Evolutionary conservation across 2,797 vertebrate genomes (phyloP), one percentile per base, ranked within the genome.

Genomic region (Myripristis murdjan): DNA sequence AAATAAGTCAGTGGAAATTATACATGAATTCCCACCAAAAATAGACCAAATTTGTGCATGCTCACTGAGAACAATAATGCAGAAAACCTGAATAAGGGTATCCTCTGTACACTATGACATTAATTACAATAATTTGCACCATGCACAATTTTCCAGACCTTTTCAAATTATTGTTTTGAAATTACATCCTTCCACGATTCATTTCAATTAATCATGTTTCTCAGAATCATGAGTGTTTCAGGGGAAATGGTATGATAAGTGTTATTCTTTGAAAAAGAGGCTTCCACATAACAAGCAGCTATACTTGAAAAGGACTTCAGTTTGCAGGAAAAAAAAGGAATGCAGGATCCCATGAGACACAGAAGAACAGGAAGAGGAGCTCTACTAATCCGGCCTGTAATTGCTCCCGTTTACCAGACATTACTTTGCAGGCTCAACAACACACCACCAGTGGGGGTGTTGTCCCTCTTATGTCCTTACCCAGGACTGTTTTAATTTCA

Each of bases 371-470:
- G 47, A 49, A 12, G 18, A 60, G 44, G 59, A 58, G 72, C 47
- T 66, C 65, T 61, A 67, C 56, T 64, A 79, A 85, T 80, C 55
- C 51, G 39, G 71, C 60, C 81, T 86, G 70, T 89, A 89, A 91
- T 91, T 87, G 77, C 75, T 71, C 77, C 52, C 47, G 51, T 90
- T 91, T 78, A 72, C 62, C 48, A 48, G 57, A 46, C 52, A 15
- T 78, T 77, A 85, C 74, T 77, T 64, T 75, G 63, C 60, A 69
- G 75, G 46, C 78, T 83, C 73, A 65, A 20, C 81, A 71, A 75
- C 72, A 75, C 66, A 57, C 44, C 41, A 15, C 41, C 73, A 64
- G 56, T 9, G 64, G 69, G 14, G 46, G 39, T 64, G 57, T 75
- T 63, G 71, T 82, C 41, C 46, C 65, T 73, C 63, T 54, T 51